These are phyloP conservation scores for Schizopygopsis pylzovi DNA, from an alignment of 2,797 vertebrate species.

Conservation along the genomic window DNA sequence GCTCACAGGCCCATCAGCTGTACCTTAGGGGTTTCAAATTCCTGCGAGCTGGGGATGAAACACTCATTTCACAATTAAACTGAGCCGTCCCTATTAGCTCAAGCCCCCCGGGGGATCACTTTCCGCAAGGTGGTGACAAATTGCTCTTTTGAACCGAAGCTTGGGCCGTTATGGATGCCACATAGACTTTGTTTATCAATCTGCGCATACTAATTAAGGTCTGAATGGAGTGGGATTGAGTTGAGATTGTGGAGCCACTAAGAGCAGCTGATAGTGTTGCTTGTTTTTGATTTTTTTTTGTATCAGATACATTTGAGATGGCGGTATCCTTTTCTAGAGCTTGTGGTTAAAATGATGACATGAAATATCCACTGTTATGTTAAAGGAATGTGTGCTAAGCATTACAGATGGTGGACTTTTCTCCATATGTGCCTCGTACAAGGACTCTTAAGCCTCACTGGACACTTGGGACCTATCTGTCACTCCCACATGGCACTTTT, in stretches of 20 bases:
- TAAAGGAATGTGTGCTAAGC: slow-evolving; percentile 35
- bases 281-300: not conserved
- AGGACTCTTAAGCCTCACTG: slow-evolving; percentile 69
- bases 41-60: slow-evolving; percentile 65
- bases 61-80: slow-evolving; percentile 73
- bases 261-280: slow-evolving; percentile 5
- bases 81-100: slow-evolving; percentile 63
- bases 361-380: not conserved
- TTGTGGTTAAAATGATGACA: slow-evolving; percentile 29
- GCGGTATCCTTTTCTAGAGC: slow-evolving; percentile 8
- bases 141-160: slow-evolving; percentile 66
- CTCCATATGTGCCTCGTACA: slow-evolving; percentile 79
- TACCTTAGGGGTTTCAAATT: slow-evolving; percentile 72
- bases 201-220: slow-evolving; percentile 37
- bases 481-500: not conserved
- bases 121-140: slow-evolving; percentile 68
- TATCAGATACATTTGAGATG: not conserved
- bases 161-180: slow-evolving; percentile 51
- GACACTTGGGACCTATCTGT: slow-evolving; percentile 69
- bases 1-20: slow-evolving; percentile 38
- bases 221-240: slow-evolving; percentile 22
- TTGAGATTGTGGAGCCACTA: not conserved
- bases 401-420: slow-evolving; percentile 73
- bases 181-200: slow-evolving; percentile 58
- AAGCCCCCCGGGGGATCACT: slow-evolving; percentile 59